A percentile compares a stretch with the other conserved stretches of the same genome.
Conservation (phyloP, 2,888 invertebrate species). For the Plagodis pulveraria region DNA sequence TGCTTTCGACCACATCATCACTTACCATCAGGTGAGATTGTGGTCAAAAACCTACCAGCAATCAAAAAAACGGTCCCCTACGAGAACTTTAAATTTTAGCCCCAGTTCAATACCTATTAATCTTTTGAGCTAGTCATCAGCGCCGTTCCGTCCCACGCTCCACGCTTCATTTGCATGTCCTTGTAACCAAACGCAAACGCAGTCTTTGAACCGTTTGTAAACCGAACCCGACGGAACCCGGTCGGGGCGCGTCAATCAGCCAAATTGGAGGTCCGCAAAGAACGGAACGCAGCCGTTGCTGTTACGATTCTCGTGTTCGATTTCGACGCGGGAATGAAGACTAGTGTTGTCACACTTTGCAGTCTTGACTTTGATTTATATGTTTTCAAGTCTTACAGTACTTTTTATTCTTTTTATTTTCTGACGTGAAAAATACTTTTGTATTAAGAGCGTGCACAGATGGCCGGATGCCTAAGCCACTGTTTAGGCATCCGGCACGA, state of each 20-base stretch:
- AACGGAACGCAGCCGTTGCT: slow-evolving; percentile 56
- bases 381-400: too few relatives aligned
- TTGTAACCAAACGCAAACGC: slow-evolving; percentile 52
- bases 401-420: too few relatives aligned
- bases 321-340: slow-evolving; percentile 36
- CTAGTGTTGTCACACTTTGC: slow-evolving; percentile 9
- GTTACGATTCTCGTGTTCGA: slow-evolving; percentile 60
- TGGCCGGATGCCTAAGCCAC: too few relatives aligned
- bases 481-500: too few relatives aligned
- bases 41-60: too few relatives aligned
- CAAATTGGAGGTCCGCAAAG: slow-evolving; percentile 77
- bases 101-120: neutral
- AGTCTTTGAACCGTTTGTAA: slow-evolving; percentile 80
- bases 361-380: neutral
- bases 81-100: neutral
- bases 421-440: too few relatives aligned
- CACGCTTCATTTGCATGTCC: slow-evolving; percentile 38
- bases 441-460: too few relatives aligned
- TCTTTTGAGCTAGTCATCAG: neutral
- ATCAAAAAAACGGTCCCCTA: too few relatives aligned
- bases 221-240: slow-evolving; percentile 64
- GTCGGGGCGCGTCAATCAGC: slow-evolving; percentile 72
- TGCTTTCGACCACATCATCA: too few relatives aligned
- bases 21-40: too few relatives aligned
- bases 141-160: slow-evolving; percentile 10